Conservation (phyloP, 2,113 vertebrate genomes). For the Hippoglossus stenolepis region DNA sequence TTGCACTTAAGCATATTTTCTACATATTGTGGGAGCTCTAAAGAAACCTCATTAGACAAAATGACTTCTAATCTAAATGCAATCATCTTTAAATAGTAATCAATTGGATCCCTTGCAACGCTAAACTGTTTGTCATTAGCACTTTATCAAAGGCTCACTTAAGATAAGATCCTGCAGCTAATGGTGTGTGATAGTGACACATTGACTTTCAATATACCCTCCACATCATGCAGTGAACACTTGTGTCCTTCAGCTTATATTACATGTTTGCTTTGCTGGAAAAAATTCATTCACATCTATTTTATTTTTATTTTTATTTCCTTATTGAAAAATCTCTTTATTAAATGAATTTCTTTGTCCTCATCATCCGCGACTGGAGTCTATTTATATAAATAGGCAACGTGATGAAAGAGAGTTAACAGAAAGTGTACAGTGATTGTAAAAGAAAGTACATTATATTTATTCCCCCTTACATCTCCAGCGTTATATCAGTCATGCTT, state of each 20-base stretch:
- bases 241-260: constrained; percentile 40
- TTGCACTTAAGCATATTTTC: constrained; percentile 74
- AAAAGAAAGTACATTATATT: constrained; percentile 41
- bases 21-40: constrained; percentile 65
- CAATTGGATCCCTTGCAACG: constrained; percentile 72
- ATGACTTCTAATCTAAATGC: constrained; percentile 77
- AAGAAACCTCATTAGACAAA: constrained; percentile 74
- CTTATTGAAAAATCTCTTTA: constrained; percentile 31
- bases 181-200: constrained; percentile 73
- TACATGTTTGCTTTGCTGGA: constrained; percentile 33
- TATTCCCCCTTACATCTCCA: constrained; percentile 12
- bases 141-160: constrained; percentile 72
- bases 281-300: constrained; percentile 29
- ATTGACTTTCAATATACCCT: constrained; percentile 72
- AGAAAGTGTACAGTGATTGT: constrained; percentile 54
- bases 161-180: constrained; percentile 73
- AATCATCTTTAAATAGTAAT: constrained; percentile 80
- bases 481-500: constrained; percentile 31
- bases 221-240: constrained; percentile 42
- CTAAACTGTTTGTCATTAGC: constrained; percentile 79
- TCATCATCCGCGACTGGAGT: constrained; percentile 25
- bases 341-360: constrained; percentile 30
- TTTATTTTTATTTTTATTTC: constrained; percentile 34
- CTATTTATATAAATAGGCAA: constrained; percentile 50
- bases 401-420: constrained; percentile 35